Evolutionary conservation across 2,797 vertebrate genomes (phyloP), one percentile per base, ranked within the genome.

Genomic region (Centropyge bicolor): DNA sequence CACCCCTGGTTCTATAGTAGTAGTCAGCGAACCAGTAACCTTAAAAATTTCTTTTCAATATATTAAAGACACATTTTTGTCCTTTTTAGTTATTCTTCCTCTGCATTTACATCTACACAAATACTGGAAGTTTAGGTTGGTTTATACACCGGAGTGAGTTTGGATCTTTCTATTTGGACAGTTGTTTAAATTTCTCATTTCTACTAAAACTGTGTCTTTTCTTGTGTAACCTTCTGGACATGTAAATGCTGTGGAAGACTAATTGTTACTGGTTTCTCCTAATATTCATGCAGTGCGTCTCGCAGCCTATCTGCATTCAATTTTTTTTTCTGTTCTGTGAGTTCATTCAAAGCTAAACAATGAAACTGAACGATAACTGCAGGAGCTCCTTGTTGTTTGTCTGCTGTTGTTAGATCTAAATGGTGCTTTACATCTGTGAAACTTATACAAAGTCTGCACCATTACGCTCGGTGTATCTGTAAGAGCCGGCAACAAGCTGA

Each of bases 401-500:
- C 72, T 64, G 87, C 76, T 86, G 77, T 84, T 87, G 73, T 78
- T 82, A 85, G 87, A 88, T 79, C 68, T 85, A 71, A 78, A 55
- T 40, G 88, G 87, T 91, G 89, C 88, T 93, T 90, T 86, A 86
- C 78, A 84, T 87, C 72, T 76, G 77, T 91, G 86, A 91, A 90
- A 88, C 79, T 76, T 80, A 86, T 73, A 87, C 66, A 45, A 89
- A 88, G 85, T 77, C 62, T 77, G 86, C 90, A 83, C 86, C 91
- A 85, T 89, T 55, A 76, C 19, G 66, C 71, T 83, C 66, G 59
- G 79, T 91, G 85, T 85, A 85, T 84, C 84, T 94, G 90, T 94
- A 90, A 90, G 87, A 87, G 86, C 88, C 61, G 78, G 86, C 86
- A 87, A 93, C 86, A 89, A 91, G 89, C 90, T 93, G 83, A 96